Base-by-base conservation (phyloP, 2,888 invertebrate genomes). In the Furcula furcula region DNA sequence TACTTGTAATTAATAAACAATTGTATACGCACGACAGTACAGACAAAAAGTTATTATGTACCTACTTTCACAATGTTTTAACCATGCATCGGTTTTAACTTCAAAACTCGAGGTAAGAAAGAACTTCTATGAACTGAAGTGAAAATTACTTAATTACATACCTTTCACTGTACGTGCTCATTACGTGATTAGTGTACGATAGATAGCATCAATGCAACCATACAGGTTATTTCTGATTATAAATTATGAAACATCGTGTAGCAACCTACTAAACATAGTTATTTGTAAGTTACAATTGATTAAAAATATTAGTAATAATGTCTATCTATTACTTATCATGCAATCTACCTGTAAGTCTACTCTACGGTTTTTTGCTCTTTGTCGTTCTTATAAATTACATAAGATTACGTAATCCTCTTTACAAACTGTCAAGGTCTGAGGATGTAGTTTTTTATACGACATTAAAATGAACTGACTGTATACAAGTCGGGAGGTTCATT, bases 161-260 rank as follows among this genome's bases (percentile, higher is more conserved):
- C 44, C 53, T 45, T 54, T 56, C 53, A 56, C 56, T 54, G 55
- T 47, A 52, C 36, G 52, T 48, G 40, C 36, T 18, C 28, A 11
- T 16, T 28, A 28, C 18, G 28, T 11, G 28, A 10, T 28, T 11
- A 16, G 16, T 14, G 26, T 37, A 40, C 44, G 44, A 21, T 29
- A 11, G 48, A 54, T 54, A 54, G 38, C 48, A 54, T 56, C 54
- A 40, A 43, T 41, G 55, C 42, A 45, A 45, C 48, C 36, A 31
- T 31, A 38, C 34, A 35, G 36, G 45, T 41, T 48, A 40, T 29
- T 46, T 44, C 48, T 33, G 29, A 37, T 34, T 40, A 42, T 55
- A 54, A 55, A 57, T 55, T 56, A 53, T 55, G 57, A 53, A 55
- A 55, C 37, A 39, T 38, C 36, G 29, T 39, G 41, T 49, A 40